Base-by-base conservation (phyloP, 2,797 vertebrate genomes). In the Melanotaenia nigrans region DNA sequence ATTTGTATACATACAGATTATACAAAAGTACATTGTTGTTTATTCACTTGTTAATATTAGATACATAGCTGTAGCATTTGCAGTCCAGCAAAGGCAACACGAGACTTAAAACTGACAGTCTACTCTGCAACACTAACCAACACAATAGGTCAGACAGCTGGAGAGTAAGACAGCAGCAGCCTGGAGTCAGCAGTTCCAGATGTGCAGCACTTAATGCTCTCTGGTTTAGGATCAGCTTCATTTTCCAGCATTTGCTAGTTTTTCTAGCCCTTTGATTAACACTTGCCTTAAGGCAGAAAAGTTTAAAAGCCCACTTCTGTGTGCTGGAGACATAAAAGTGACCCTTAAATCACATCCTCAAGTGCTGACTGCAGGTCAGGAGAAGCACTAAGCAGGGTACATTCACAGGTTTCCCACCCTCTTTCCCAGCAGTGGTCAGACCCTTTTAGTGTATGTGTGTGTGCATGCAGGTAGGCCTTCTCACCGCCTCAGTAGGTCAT, bases 51-150 rank as follows among this genome's bases (percentile, higher is more conserved):
- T 89, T 70, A 84, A 68, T 70, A 80, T 79, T 73, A 86, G 69
- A 92, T 90, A 91, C 94, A 96, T 84, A 93, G 94, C 94, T 93
- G 93, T 89, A 96, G 95, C 94, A 80, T 78, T 63, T 94, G 95
- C 95, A 94, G 94, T 94, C 93, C 92, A 88, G 92, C 91, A 92
- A 94, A 95, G 95, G 94, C 94, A 94, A 92, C 92, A 80, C 84
- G 60, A 87, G 85, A 93, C 82, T 77, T 79, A 74, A 68, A 65
- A 49, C 58, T 49, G 57, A 42, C 67, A 70, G 36, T 82, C 69
- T 40, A 63, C 79, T 86, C 85, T 86, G 70, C 73, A 81, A 58
- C 83, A 80, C 74, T 73, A 56, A 81, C 65, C 63, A 13, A 73
- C 65, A 49, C 22, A 24, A 47, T 6, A 1, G 68, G 72, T 79